These are phyloP conservation scores for Yoshiicerus persimilis DNA, from an alignment of 1,140 invertebrate genomes.

Conservation along the genomic window DNA sequence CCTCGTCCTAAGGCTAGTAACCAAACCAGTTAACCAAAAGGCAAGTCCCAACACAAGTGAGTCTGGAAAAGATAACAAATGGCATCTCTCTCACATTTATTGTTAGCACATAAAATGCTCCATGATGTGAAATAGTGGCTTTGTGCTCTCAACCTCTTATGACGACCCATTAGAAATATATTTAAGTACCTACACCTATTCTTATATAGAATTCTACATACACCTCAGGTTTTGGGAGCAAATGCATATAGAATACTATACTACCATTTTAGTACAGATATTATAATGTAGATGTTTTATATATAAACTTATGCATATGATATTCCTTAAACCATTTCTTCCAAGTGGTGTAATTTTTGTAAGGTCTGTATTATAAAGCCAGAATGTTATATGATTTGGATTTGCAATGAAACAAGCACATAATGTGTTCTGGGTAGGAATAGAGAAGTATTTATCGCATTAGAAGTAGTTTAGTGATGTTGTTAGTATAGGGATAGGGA, in stretches of 20 bases:
- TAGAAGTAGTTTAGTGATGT: not conserved
- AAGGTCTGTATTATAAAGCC: not conserved
- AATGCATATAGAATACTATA: too few relatives aligned
- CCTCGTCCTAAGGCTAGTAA: not conserved
- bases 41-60: not conserved
- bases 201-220: too few relatives aligned
- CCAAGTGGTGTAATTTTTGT: not conserved
- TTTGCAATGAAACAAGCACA: not conserved
- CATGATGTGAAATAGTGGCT: not conserved
- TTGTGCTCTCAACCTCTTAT: not conserved
- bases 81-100: not conserved
- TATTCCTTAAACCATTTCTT: too few relatives aligned
- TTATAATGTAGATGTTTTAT: too few relatives aligned
- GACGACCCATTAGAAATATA: not conserved
- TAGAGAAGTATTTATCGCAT: not conserved
- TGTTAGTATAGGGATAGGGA: not conserved
- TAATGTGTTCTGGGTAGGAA: too few relatives aligned
- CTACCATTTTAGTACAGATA: too few relatives aligned
- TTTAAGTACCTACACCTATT: not conserved
- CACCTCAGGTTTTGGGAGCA: too few relatives aligned
- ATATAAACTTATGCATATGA: too few relatives aligned
- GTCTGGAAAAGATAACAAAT: not conserved
- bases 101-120: not conserved
- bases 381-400: not conserved
- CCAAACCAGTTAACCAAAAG: too few relatives aligned